Evolutionary conservation across 37 sponge, comb jelly and placozoan genomes (phyloP).

Genomic region (Aplysina aerophoba): DNA sequence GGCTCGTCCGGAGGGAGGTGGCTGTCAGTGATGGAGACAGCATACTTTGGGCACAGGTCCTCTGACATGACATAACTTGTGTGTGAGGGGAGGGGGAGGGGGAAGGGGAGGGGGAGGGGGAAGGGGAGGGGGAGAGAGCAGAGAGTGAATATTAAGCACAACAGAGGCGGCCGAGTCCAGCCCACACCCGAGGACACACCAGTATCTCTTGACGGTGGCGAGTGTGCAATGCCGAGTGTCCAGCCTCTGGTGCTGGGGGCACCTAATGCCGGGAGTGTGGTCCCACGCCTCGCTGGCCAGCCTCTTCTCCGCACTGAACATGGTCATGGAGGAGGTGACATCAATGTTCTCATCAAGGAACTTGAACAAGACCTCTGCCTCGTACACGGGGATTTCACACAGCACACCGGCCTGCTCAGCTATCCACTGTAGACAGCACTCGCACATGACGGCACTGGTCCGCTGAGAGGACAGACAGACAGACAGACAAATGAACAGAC

Average conservation of each 20-base stretch:
- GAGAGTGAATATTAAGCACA: neutral
- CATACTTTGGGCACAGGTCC: slow-evolving; percentile 66
- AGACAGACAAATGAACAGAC: neutral
- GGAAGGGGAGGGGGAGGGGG: neutral
- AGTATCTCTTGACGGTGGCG: slow-evolving; percentile 48
- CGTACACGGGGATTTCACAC: slow-evolving; percentile 39
- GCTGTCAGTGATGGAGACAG: slow-evolving; percentile 46
- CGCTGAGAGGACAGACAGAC: neutral
- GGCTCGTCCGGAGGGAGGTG: slow-evolving; percentile 62
- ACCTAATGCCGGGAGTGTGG: slow-evolving; percentile 51
- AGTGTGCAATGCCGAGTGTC: slow-evolving; percentile 69
- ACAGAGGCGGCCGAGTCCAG: neutral
- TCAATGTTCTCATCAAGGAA: slow-evolving; percentile 34
- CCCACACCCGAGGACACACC: neutral
- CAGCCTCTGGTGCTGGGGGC: slow-evolving; percentile 58
- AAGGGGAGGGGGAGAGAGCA: neutral
- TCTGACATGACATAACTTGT: slow-evolving; percentile 68
- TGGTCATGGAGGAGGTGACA: slow-evolving; percentile 23
- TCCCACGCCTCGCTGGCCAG: slow-evolving; percentile 63
- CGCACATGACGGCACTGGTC: slow-evolving; percentile 29
- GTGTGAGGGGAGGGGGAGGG: neutral
- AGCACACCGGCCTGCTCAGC: slow-evolving; percentile 42
- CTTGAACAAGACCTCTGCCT: slow-evolving; percentile 46
- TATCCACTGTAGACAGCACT: slow-evolving; percentile 71
- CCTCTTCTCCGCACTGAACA: slow-evolving; percentile 43